phyloP scores from a whole-genome alignment of 2,113 vertebrate genomes.

The Callopanchax toddi region DNA sequence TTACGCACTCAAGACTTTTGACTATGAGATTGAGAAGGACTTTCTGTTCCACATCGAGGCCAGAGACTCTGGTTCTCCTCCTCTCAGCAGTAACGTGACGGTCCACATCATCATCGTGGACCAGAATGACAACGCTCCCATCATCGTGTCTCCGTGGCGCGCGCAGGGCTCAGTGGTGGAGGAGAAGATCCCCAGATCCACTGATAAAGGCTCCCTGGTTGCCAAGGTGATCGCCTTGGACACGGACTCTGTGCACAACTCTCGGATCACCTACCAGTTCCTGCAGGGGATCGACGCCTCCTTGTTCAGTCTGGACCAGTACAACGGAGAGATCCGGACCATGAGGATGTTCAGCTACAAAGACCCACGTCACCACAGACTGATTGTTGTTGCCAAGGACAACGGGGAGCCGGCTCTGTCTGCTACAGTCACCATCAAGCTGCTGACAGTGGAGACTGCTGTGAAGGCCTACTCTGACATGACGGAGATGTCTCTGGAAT shows the following conservation, averaged over 20 bases:
- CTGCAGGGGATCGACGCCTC: constrained; percentile 79
- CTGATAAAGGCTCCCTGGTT: constrained; percentile 73
- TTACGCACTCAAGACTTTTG: constrained; percentile 72
- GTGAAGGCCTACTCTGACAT: constrained; percentile 85
- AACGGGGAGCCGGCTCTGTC: constrained; percentile 84
- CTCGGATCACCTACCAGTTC: constrained; percentile 82
- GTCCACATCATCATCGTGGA: constrained; percentile 81
- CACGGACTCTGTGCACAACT: constrained; percentile 80
- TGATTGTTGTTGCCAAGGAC: constrained; percentile 82
- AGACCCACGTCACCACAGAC: constrained; percentile 74
- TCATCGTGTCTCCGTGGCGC: constrained; percentile 80
- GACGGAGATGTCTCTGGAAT: no score
- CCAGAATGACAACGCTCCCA: constrained; percentile 83
- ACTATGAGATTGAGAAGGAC: constrained; percentile 74
- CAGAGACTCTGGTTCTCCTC: constrained; percentile 70
- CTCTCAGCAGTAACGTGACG: constrained; percentile 77
- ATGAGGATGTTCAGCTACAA: constrained; percentile 83
- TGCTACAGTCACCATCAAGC: constrained; percentile 83
- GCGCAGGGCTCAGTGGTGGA: constrained; percentile 81
- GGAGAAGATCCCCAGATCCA: constrained; percentile 71
- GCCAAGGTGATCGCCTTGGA: constrained; percentile 78
- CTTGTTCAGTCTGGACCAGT: constrained; percentile 78
- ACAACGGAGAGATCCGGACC: constrained; percentile 73
- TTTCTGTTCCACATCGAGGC: constrained; percentile 76
- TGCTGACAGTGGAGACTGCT: constrained; percentile 84